Percentiles rank a stretch among this genome's conserved stretches.
Evolutionary conservation across 2,113 vertebrate species (phyloP).

Genomic region (Glareola pratincola): DNA sequence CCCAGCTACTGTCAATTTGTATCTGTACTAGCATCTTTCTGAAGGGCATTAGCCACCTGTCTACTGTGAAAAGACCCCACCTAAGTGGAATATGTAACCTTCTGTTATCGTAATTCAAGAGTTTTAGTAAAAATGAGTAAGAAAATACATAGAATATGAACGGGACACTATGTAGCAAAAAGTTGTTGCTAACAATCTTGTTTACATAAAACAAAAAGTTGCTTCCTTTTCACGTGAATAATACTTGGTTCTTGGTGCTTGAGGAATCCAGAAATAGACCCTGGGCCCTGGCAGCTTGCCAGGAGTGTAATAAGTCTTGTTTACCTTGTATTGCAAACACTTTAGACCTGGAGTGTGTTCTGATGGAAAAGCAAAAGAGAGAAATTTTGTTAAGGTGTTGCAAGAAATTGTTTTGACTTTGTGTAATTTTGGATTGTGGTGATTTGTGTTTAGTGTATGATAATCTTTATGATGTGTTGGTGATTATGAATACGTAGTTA

Average conservation of each 20-base stretch:
- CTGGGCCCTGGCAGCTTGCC: not conserved
- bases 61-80: not conserved
- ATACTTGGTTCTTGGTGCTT: not conserved
- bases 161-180: not conserved
- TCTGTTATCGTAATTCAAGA: not conserved
- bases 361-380: not conserved
- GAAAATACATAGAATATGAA: not conserved
- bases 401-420: not conserved
- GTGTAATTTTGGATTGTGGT: not conserved
- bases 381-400: not conserved
- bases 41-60: not conserved
- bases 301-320: not conserved
- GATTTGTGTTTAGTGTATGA: not conserved
- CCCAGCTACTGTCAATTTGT: not conserved
- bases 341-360: not conserved
- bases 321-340: not conserved
- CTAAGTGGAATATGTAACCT: not conserved
- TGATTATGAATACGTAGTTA: not conserved
- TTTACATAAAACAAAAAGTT: not conserved
- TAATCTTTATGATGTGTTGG: not conserved
- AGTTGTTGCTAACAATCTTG: not conserved
- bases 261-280: not conserved
- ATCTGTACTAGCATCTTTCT: not conserved
- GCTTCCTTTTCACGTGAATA: not conserved
- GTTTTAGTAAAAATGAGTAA: not conserved